Evolutionary conservation across 2,888 invertebrate genomes (phyloP), one percentile per base, ranked within the genome.

Genomic region (Myopa tessellatipennis): DNA sequence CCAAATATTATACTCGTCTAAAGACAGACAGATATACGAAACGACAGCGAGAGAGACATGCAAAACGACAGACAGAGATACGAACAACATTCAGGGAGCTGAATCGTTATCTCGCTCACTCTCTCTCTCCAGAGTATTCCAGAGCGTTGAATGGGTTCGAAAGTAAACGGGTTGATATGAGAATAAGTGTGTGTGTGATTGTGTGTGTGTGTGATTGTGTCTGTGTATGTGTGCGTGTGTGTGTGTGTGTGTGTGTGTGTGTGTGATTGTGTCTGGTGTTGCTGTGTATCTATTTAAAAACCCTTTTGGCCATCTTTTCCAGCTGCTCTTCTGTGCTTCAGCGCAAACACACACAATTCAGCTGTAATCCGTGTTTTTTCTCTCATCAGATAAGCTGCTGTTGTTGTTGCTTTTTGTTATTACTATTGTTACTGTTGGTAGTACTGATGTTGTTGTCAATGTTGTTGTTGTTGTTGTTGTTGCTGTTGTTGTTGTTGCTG

Each of bases 291-390:
- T 45, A 38, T 8, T 26, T 45, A 26, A 61, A 61, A 73, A 73
- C 61, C 73, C 73, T 73, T 26, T 73, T 73, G 73, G 73, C 73
- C 26, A 40, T 63, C 63, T 50, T 12, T 12, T 50, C 34, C 38
- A 14, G 45, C 45, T 45, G 45, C 45, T 45, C 45, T 45, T 45
- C 45, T 45, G 45, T 45, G 45, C 45, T 45, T 45, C 45, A 45
- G 36, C 10, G 38, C 71, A 60, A 18, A 16, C 36, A 6, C n/a
- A 4, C 34, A 14, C 69, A 52, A 40, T 69, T 26, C 58, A 10
- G 38, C 7, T 40, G 45, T 73, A 73, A 73, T 73, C 73, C 61
- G 26, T 50, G 45, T 73, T 73, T 63, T 61, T 14, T 68, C n/a
- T 60, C 36, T 8, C 10, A 4, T 14, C 26, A 73, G 61, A 61